Conservation (phyloP, 2,113 vertebrate genomes). For the Budorcas taxicolor region DNA sequence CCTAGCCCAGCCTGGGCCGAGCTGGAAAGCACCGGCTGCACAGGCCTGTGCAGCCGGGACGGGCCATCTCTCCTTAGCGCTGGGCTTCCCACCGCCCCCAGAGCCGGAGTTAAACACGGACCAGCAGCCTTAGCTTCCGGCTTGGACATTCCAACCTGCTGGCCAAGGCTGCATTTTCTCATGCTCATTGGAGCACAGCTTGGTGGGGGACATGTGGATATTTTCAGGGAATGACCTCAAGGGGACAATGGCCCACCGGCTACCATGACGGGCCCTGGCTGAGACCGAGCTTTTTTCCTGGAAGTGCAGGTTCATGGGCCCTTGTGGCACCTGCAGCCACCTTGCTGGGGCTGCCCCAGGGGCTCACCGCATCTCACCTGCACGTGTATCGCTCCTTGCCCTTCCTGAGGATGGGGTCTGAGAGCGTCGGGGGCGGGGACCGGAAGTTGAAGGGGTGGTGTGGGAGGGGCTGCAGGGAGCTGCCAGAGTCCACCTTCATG, state of each 20-base stretch:
- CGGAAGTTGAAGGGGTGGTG: slow-evolving; percentile 97
- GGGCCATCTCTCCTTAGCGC: fast-evolving
- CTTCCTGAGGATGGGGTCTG: slow-evolving; percentile 98
- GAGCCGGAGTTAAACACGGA: fast-evolving
- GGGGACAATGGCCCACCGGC: fast-evolving
- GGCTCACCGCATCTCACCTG: slow-evolving; percentile 81
- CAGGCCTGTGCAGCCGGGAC: fast-evolving
- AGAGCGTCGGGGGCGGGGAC: slow-evolving; percentile 93
- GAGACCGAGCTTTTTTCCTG: fast-evolving
- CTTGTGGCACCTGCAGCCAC: fast-evolving
- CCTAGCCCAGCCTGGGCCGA: fast-evolving
- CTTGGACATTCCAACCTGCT: fast-evolving
- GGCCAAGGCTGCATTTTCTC: fast-evolving
- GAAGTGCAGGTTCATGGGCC: fast-evolving
- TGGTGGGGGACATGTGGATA: fast-evolving
- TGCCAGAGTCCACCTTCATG: slow-evolving; percentile 90
- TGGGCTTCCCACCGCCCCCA: fast-evolving
- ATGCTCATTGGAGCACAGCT: fast-evolving
- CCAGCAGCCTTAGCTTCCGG: fast-evolving
- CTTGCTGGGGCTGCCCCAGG: fast-evolving
- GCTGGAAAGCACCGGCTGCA: fast-evolving
- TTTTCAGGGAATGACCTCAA: too few species aligned
- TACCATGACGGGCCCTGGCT: fast-evolving
- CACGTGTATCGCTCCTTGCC: slow-evolving; percentile 99
- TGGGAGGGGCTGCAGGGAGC: slow-evolving; percentile 91